These are phyloP conservation scores for Dendrolimus punctatus DNA, from an alignment of 1,140 invertebrate genomes.

Conservation along the genomic window DNA sequence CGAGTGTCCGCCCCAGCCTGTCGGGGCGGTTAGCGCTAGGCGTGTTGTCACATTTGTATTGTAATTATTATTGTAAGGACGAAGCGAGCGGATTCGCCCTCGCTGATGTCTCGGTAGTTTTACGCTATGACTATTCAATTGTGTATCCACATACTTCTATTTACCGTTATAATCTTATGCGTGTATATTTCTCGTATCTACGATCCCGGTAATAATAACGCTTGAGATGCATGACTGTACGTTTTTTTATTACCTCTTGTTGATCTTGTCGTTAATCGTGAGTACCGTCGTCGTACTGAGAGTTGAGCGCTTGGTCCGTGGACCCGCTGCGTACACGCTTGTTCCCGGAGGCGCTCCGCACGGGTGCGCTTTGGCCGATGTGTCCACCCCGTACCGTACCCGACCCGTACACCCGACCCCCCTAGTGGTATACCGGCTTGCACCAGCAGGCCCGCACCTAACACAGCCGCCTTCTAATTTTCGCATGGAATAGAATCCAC, in stretches of 20 bases:
- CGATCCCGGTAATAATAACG: conserved; percentile 89
- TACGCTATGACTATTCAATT: conserved; percentile 66
- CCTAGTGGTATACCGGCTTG: conserved; percentile 58
- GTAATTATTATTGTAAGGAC: conserved; percentile 64
- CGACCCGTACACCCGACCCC: neutral
- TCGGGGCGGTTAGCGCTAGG: conserved; percentile 65
- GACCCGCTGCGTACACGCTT: conserved; percentile 70
- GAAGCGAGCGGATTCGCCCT: conserved; percentile 56
- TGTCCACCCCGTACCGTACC: conserved; percentile 46
- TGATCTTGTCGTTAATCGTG: conserved; percentile 59
- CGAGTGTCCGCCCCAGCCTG: conserved; percentile 56
- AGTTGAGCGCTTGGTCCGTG: conserved; percentile 65
- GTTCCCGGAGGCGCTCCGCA: conserved; percentile 62
- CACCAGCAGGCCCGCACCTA: conserved; percentile 64
- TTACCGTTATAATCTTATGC: conserved; percentile 70
- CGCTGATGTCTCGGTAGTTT: conserved; percentile 65
- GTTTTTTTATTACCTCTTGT: conserved; percentile 83
- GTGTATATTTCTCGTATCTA: conserved; percentile 75
- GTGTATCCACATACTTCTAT: conserved; percentile 57
- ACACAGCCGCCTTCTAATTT: conserved; percentile 69
- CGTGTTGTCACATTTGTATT: conserved; percentile 71
- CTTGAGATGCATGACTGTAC: conserved; percentile 90
- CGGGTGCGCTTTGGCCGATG: conserved; percentile 67
- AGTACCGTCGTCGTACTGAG: conserved; percentile 62
- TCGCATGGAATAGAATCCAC: conserved; percentile 69